Base-by-base conservation (phyloP, 92 coral and sea anemone species). In the Hydrozoanthus gracilis region DNA sequence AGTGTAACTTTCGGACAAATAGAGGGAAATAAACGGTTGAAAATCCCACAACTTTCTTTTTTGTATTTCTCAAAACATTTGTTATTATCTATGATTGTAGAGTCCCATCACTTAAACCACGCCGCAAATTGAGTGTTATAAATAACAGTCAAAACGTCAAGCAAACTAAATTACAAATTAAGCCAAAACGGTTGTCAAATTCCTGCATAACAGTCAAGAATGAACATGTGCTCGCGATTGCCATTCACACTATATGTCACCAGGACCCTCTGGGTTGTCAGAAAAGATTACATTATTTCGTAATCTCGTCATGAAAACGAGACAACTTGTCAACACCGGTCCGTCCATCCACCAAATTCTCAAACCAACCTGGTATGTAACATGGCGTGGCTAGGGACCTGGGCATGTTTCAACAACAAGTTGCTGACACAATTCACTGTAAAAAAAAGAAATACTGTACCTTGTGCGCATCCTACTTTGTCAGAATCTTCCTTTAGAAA, bases 271-370 rank as follows among this genome's bases (percentile, higher is more conserved):
- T 45, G 7, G 77, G 77, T 46, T 72, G 56, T 72, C 55, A 72
- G 77, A 72, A 45, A 72, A 72, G 77, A 72, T 45, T 46, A 72
- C 55, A 72, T 72, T 54, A 72, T 35, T 47, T 68, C 52, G 52
- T 46, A 72, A 18, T 20, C 77, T 72, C 77, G 50, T 72, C 76
- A 71, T 71, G 77, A 72, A 72, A 45, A 72, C 77, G 77, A 72
- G 77, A 3, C 54, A 7, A 72, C 46, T 46, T 72, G 77, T 72
- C 46, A 69, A 69, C 27, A 44, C 27, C 72, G 44, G 3, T 66
- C 72, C 72, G 14, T 17, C 13, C 8, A 4, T 6, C 72, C 72
- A n/a, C 39, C 39, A 27, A 27, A 27, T 27, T 27, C 39, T 27
- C 72, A 66, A 66, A 66, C 39, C 72, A 66, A 66, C 72, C 72